Base-by-base conservation (phyloP, 2,797 vertebrate genomes). In the Xerus rutilus region DNA sequence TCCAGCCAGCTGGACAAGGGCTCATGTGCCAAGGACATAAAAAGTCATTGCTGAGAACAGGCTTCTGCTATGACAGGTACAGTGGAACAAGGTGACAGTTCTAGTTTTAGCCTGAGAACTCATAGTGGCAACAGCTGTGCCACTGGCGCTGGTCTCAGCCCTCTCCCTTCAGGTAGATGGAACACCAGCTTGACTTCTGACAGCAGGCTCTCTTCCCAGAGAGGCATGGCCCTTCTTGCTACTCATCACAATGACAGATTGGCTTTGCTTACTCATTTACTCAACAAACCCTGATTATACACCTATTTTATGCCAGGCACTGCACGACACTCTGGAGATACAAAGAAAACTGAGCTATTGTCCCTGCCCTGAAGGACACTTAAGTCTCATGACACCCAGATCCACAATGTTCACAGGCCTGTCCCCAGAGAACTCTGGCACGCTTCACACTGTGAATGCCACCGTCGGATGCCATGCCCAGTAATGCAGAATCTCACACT, bases 321-420 rank as follows among this genome's bases (percentile, higher is more conserved):
- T 35, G 21, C 20, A 45, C 25, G 74, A 35, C 28, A 76, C 85
- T 65, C 89, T 90, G 52, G 57, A 64, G 25, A 86, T 5, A 77
- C 62, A 85, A 88, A 45, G 43, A 96, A 92, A 94, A 86, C 35
- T 32, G 86, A 92, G 85, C 72, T 88, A 49, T 9, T 83, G 59
- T 94, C 65, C 73, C 67, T 13, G 54, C 47, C n/a, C 82, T 89
- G 45, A 90, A 59, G 67, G 69, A 78, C 45, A 67, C 28, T 73
- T 70, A 77, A 45, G 79, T 59, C 77, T 78, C 57, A 70, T 17
- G 30, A 91, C 43, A 86, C 30, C 78, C 62, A 93, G 79, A 73
- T 39, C 72, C 65, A 54, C n/a, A 30, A 59, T 23, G 35, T 32
- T 74, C 72, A 65, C 28, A 28, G 57, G 54, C 12, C 54, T 0